Conservation (phyloP, 2,797 vertebrate genomes). For the Delichon dasypus region DNA sequence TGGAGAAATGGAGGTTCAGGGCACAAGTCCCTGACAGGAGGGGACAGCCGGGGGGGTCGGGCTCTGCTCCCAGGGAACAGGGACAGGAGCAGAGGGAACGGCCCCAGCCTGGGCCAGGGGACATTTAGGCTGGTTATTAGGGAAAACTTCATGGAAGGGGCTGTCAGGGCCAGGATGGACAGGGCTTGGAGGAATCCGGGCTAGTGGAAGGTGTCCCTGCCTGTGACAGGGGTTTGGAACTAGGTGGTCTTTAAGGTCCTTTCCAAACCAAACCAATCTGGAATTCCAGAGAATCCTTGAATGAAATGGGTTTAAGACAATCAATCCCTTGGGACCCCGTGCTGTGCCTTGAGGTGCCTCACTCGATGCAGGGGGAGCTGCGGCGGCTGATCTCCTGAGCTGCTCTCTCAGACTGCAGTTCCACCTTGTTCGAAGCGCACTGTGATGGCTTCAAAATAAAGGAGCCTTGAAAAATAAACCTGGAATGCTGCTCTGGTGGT, state of each 20-base stretch:
- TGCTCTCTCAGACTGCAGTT: not conserved
- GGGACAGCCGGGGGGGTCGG: not conserved
- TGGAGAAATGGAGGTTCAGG: not conserved
- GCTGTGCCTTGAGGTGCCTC: not conserved
- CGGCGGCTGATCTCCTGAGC: not conserved
- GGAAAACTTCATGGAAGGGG: not conserved
- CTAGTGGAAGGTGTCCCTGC: not conserved
- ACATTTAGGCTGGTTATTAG: fast-evolving
- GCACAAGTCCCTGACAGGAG: not conserved
- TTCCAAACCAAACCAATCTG: not conserved
- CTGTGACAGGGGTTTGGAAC: not conserved
- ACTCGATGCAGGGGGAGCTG: fast-evolving
- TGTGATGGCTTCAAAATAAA: not conserved
- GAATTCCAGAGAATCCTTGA: not conserved
- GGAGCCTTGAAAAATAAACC: not conserved
- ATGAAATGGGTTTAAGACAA: no score
- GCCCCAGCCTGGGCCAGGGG: not conserved
- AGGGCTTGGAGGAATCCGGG: not conserved
- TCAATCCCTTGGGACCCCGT: not conserved
- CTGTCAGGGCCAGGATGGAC: not conserved
- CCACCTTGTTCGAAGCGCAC: not conserved
- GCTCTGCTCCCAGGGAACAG: not conserved
- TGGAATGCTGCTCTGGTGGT: not conserved
- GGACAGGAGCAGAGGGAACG: not conserved
- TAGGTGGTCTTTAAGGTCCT: no score